These are phyloP conservation scores for Danaus plexippus DNA, from an alignment of 1,140 invertebrate species.

Conservation along the genomic window DNA sequence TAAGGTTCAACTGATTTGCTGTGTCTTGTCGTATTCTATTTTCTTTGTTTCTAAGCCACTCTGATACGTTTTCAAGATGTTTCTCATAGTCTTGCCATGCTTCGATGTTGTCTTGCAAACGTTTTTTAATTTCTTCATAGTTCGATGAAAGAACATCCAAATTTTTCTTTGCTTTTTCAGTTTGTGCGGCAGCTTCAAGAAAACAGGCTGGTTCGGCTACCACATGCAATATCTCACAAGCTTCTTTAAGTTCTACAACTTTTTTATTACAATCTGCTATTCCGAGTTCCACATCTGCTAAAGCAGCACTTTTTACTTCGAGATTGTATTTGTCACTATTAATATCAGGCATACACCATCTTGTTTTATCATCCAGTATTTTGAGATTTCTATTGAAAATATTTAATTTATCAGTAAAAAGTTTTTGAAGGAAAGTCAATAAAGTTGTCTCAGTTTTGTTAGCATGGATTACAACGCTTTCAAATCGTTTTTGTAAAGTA, in stretches of 20 bases:
- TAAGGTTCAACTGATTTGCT: slow-evolving; percentile 78
- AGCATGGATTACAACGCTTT: slow-evolving; percentile 80
- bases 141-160: slow-evolving; percentile 78
- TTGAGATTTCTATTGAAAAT: slow-evolving; percentile 85
- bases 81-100: slow-evolving; percentile 87
- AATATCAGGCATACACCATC: slow-evolving; percentile 92
- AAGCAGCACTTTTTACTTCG: slow-evolving; percentile 89
- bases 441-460: slow-evolving; percentile 88
- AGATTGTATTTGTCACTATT: slow-evolving; percentile 91
- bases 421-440: slow-evolving; percentile 87
- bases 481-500: slow-evolving; percentile 83
- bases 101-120: slow-evolving; percentile 80
- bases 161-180: slow-evolving; percentile 77
- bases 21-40: slow-evolving; percentile 82
- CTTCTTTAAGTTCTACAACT: slow-evolving; percentile 78
- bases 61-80: slow-evolving; percentile 81
- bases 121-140: slow-evolving; percentile 78
- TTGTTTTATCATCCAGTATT: slow-evolving; percentile 88
- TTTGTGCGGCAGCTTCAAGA: slow-evolving; percentile 75
- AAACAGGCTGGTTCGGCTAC: slow-evolving; percentile 80
- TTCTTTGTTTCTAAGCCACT: slow-evolving; percentile 92
- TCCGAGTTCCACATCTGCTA: slow-evolving; percentile 83
- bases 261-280: slow-evolving; percentile 79
- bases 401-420: slow-evolving; percentile 87
- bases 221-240: slow-evolving; percentile 76